phyloP scores from a whole-genome alignment of 2,797 vertebrate species.

The Darevskia mixta region DNA sequence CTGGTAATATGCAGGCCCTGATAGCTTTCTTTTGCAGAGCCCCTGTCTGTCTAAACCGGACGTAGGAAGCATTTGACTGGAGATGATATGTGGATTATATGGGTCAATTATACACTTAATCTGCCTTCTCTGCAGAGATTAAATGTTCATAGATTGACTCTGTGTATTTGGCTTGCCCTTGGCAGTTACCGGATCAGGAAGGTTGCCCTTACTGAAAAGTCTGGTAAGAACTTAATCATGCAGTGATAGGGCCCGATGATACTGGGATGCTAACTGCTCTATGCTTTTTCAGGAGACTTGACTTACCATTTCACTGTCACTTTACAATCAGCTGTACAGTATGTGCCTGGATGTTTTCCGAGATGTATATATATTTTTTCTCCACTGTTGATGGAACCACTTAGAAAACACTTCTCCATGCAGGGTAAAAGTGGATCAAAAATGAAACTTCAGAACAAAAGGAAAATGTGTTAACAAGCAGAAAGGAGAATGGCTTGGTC shows the following conservation, averaged over 20 bases:
- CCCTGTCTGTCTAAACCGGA: slow-evolving; percentile 78
- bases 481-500: neutral
- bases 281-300: slow-evolving; percentile 71
- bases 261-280: slow-evolving; percentile 56
- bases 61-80: slow-evolving; percentile 81
- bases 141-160: slow-evolving; percentile 94
- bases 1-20: slow-evolving; percentile 80
- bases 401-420: slow-evolving; percentile 21
- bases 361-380: neutral
- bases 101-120: slow-evolving; percentile 99
- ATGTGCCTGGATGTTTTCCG: slow-evolving; percentile 51
- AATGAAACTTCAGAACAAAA: neutral
- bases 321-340: slow-evolving; percentile 54
- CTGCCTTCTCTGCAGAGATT: slow-evolving; percentile 91
- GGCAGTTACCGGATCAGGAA: slow-evolving; percentile 92
- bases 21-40: slow-evolving; percentile 78
- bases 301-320: slow-evolving; percentile 88
- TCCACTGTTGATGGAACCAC: slow-evolving; percentile 37
- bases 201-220: slow-evolving; percentile 88
- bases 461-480: neutral
- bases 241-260: slow-evolving; percentile 60
- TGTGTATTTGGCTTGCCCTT: slow-evolving; percentile 93
- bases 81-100: slow-evolving; percentile 95
- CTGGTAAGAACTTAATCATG: slow-evolving; percentile 86
- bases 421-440: neutral